phyloP scores from a whole-genome alignment of 2,113 vertebrate genomes.

The Cinclus cinclus region DNA sequence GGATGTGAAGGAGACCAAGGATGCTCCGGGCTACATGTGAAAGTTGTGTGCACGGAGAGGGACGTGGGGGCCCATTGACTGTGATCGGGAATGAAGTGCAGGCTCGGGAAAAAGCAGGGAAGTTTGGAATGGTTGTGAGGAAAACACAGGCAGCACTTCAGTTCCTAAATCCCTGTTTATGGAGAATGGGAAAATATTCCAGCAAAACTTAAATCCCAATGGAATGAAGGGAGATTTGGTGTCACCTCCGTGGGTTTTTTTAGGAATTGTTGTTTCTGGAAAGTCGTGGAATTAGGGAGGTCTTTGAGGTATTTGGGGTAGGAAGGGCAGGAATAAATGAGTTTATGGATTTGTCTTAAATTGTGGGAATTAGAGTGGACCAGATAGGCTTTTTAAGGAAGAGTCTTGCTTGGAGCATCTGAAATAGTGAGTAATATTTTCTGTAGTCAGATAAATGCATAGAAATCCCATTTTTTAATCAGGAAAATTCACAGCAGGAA shows the following conservation, averaged over 20 bases:
- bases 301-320: neutral
- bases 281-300: fast-evolving
- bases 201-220: neutral
- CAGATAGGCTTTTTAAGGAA: neutral
- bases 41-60: neutral
- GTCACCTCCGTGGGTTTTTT: neutral
- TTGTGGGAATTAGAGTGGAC: neutral
- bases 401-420: neutral
- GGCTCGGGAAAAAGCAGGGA: neutral
- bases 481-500: neutral
- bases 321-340: neutral
- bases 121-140: neutral
- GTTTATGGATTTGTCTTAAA: neutral
- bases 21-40: neutral
- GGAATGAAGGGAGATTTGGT: neutral
- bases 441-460: fast-evolving
- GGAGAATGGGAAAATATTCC: neutral
- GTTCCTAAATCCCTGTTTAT: neutral
- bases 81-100: neutral
- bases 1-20: neutral
- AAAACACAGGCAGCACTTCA: fast-evolving
- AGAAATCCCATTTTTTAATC: neutral
- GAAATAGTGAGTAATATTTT: neutral
- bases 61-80: neutral
- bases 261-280: neutral